These are phyloP conservation scores for Synergus japonicus DNA, from an alignment of 2,888 invertebrate genomes.

Conservation along the genomic window DNA sequence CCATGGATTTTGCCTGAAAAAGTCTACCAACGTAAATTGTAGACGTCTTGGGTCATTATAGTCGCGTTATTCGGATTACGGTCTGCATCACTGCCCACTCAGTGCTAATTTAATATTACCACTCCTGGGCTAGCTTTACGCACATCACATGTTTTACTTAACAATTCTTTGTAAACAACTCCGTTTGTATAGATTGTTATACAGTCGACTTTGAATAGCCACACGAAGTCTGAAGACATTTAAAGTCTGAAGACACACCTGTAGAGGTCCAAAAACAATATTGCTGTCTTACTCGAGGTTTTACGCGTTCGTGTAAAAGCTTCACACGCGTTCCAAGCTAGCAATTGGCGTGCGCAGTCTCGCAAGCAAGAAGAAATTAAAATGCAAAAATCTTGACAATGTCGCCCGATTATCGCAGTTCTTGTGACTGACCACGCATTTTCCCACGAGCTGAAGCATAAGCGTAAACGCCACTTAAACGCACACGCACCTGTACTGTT, in stretches of 20 bases:
- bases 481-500: constrained; percentile 29
- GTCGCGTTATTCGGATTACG: constrained; percentile 21
- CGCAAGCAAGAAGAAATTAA: constrained; percentile 36
- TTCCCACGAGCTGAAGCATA: constrained; percentile 60
- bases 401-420: constrained; percentile 58
- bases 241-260: too few species aligned
- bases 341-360: constrained; percentile 46
- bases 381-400: constrained; percentile 61
- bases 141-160: not conserved
- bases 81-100: constrained; percentile 17
- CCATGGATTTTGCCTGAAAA: constrained; percentile 27
- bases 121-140: not conserved
- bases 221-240: too few species aligned
- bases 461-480: constrained; percentile 34
- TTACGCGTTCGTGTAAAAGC: not conserved
- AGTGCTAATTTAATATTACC: not conserved
- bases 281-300: too few species aligned
- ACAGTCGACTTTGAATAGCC: too few species aligned
- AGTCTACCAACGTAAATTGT: constrained; percentile 28
- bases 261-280: too few species aligned
- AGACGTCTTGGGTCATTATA: constrained; percentile 16
- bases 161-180: not conserved
- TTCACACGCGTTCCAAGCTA: constrained; percentile 31
- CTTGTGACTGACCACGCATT: constrained; percentile 48
- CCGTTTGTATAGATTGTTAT: too few species aligned